Evolutionary conservation across 2,113 vertebrate species (phyloP).

Genomic region (Microtus oregoni): DNA sequence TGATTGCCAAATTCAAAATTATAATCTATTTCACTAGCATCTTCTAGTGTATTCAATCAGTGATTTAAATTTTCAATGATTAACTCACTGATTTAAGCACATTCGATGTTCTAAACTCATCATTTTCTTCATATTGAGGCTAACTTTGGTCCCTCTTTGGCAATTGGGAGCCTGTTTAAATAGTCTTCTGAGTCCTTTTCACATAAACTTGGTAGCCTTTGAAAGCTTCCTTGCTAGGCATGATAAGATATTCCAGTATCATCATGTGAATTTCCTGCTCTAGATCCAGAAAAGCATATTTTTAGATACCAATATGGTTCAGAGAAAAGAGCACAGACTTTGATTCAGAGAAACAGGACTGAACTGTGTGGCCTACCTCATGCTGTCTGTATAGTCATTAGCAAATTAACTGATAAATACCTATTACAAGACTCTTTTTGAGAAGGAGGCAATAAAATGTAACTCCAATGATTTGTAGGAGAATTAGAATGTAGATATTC

Average conservation of each 20-base stretch:
- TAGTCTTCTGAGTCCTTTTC: slow-evolving; percentile 24
- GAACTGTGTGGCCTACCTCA: background rate
- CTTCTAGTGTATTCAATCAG: background rate
- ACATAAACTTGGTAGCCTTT: slow-evolving; percentile 2
- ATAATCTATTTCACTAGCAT: background rate
- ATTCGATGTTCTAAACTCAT: background rate
- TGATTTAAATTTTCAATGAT: slow-evolving; percentile 12
- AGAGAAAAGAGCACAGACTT: slow-evolving; percentile 49
- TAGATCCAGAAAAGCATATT: slow-evolving; percentile 44
- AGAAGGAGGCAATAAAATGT: slow-evolving; percentile 17
- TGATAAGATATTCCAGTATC: slow-evolving; percentile 6
- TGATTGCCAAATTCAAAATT: slow-evolving; percentile 44
- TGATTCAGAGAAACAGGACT: background rate
- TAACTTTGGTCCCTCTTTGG: background rate
- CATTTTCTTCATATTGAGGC: background rate
- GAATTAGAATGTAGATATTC: background rate
- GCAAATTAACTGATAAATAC: background rate
- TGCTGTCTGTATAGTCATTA: background rate
- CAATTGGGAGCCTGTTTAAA: background rate
- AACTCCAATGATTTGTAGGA: background rate
- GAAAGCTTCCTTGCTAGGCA: slow-evolving; percentile 17
- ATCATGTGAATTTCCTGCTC: slow-evolving; percentile 34
- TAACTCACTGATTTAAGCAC: slow-evolving; percentile 8
- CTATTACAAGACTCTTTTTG: slow-evolving; percentile 23
- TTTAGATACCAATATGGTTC: slow-evolving; percentile 6